Conservation (phyloP, 2,113 vertebrate species). For the Myotis lucifugus region DNA sequence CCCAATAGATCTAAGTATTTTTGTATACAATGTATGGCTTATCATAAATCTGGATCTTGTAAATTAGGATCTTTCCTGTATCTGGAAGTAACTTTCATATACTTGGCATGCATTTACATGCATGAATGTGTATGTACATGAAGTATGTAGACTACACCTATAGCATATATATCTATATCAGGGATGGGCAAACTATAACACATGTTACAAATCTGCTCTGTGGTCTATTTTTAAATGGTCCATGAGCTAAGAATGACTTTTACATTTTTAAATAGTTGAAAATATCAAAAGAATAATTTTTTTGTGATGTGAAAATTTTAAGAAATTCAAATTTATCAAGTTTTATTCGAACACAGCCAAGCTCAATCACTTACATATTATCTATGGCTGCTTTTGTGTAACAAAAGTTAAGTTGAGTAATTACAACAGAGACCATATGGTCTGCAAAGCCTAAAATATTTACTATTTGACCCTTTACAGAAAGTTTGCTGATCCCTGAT, state of each 20-base stretch:
- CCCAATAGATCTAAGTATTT: not conserved
- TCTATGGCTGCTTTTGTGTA: not conserved
- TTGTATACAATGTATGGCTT: not conserved
- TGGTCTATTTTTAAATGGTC: not conserved
- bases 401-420: not conserved
- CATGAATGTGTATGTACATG: not conserved
- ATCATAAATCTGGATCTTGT: not conserved
- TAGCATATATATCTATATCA: not conserved
- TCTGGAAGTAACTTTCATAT: not conserved
- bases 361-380: not conserved
- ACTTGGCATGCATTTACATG: not conserved
- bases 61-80: not conserved
- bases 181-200: not conserved
- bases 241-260: not conserved
- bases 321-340: not conserved
- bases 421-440: not conserved
- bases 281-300: not conserved
- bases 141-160: not conserved
- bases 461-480: not conserved
- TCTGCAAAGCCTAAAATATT: not conserved
- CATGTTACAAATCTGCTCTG: not conserved
- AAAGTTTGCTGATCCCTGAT: not conserved
- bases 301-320: not conserved
- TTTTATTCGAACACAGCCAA: not conserved
- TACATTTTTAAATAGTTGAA: not conserved